Percentiles rank a stretch among this genome's conserved stretches.
phyloP scores from a whole-genome alignment of 1,140 invertebrate genomes.

The Zaprionus davidi region DNA sequence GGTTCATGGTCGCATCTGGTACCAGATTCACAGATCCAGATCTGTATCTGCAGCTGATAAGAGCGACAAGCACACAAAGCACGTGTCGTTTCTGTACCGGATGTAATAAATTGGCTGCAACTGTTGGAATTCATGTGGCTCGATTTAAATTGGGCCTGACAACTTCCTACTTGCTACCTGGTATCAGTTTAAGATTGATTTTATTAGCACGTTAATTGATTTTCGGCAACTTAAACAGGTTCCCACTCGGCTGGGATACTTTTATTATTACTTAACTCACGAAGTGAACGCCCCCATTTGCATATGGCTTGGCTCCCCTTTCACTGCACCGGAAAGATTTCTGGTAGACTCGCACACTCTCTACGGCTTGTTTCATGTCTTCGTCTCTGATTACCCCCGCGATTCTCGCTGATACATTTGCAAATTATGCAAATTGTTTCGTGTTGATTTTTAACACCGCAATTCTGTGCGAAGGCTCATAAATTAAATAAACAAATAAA shows the following conservation, averaged over 20 bases:
- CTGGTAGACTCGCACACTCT: slow-evolving; percentile 34
- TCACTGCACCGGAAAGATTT: slow-evolving; percentile 14
- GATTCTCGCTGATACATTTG: slow-evolving; percentile 67
- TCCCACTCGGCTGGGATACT: background rate
- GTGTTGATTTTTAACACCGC: slow-evolving; percentile 51
- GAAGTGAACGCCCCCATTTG: slow-evolving; percentile 65
- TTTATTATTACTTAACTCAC: background rate
- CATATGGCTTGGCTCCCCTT: slow-evolving; percentile 51
- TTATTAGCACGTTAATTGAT: slow-evolving; percentile 66
- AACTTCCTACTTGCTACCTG: slow-evolving; percentile 28
- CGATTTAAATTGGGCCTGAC: slow-evolving; percentile 28
- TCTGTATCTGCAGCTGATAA: slow-evolving; percentile 26
- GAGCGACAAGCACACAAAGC: background rate
- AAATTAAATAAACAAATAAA: slow-evolving; percentile 61
- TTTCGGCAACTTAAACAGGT: slow-evolving; percentile 38
- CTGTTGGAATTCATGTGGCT: slow-evolving; percentile 7
- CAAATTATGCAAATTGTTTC: slow-evolving; percentile 72
- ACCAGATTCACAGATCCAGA: background rate
- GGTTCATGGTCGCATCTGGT: slow-evolving; percentile 39
- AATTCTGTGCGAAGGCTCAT: slow-evolving; percentile 36
- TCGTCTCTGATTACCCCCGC: slow-evolving; percentile 20
- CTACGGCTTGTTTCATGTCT: slow-evolving; percentile 38
- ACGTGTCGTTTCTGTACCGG: slow-evolving; percentile 4
- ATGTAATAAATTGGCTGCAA: slow-evolving; percentile 29
- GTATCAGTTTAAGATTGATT: slow-evolving; percentile 48